Base-by-base conservation (phyloP, 2,797 vertebrate genomes). In the Lithobates pipiens region DNA sequence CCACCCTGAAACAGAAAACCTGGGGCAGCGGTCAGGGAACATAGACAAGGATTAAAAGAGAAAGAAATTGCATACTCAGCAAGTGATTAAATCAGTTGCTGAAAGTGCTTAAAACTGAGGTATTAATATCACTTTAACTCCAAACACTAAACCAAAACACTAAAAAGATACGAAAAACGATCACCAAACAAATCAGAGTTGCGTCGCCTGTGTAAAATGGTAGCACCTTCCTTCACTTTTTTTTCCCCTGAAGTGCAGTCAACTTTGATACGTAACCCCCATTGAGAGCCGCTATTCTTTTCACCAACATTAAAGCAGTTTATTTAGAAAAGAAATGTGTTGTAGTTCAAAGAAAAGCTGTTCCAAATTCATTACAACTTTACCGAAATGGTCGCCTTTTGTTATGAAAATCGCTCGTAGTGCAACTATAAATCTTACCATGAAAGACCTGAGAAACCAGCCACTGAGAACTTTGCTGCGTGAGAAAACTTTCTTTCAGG, bases 281-380 rank as follows among this genome's bases (percentile, higher is more conserved):
- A 79, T 79, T 83, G 85, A 73, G 80, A 78, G 44, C 23, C 23
- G 5, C 74, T 39, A 83, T 87, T 87, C 78, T 83, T 87, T 76
- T 71, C 42, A 32, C 70, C 10, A 54, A 80, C 80, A 86, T 82
- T 82, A 83, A 87, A 87, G 81, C 81, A 63, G 42, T 87, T 83
- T 87, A 75, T 87, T 83, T 87, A 83, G 69, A 83, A 86, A 78
- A 78, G 70, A 87, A 87, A 87, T 83, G 85, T 87, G 85, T 87
- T 87, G 83, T 70, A 72, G 39, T 76, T 83, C 70, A 87, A 83
- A 83, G 85, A 42, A 36, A 87, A 86, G 80, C 80, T 79, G 80
- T 86, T 86, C 85, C 85, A 83, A 50, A 86, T 86, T 86, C 80
- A 86, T 86, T 86, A 86, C 85, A 86, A 83, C 69, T 86, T 86